These are phyloP conservation scores for Stomatorhinus walkeri DNA, from an alignment of 2,797 vertebrate species.

Conservation along the genomic window DNA sequence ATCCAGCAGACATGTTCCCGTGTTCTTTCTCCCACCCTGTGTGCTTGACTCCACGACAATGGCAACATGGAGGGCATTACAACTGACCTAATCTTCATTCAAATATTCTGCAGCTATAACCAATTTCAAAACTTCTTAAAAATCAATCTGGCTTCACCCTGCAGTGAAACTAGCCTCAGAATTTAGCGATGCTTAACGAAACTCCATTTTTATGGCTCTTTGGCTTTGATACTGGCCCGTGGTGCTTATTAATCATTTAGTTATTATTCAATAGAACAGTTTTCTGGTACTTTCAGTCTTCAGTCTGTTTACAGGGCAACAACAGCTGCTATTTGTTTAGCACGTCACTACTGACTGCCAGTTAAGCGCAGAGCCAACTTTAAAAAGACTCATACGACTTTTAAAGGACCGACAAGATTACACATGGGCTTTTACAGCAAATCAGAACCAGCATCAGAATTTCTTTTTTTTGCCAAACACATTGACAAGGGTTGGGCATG, in stretches of 20 bases:
- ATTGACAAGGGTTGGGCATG: background rate
- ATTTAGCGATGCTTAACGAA: background rate
- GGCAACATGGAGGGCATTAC: background rate
- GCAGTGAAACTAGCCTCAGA: background rate
- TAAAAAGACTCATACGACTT: background rate
- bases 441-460: background rate
- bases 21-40: background rate
- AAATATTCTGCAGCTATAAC: constrained; percentile 5
- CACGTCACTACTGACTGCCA: background rate
- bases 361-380: background rate
- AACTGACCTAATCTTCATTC: background rate
- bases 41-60: background rate
- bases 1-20: background rate
- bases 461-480: background rate
- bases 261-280: background rate
- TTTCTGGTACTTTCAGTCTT: background rate
- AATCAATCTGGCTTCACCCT: background rate
- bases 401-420: background rate
- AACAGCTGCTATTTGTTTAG: background rate
- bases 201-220: background rate
- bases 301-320: background rate
- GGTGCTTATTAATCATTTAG: constrained; percentile 7
- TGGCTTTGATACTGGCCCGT: background rate
- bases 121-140: background rate
- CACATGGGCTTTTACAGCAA: background rate